These are phyloP conservation scores for Chrosomus eos DNA, from an alignment of 2,797 vertebrate species.

Conservation along the genomic window DNA sequence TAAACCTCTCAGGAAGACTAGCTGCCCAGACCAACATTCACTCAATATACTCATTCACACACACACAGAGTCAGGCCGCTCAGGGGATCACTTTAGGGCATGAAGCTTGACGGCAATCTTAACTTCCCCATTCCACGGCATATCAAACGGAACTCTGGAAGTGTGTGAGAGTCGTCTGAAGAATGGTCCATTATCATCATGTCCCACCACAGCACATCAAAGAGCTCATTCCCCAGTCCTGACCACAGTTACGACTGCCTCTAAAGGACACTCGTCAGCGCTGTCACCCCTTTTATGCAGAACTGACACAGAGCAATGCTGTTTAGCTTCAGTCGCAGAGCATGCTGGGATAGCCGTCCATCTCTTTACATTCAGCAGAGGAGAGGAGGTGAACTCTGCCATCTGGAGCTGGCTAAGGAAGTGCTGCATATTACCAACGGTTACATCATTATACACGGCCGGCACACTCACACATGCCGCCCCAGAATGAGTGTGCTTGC, in stretches of 20 bases:
- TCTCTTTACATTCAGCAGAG: not conserved
- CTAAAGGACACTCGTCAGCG: conserved; percentile 27
- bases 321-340: conserved; percentile 32
- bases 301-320: conserved; percentile 35
- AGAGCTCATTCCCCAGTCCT: conserved; percentile 41
- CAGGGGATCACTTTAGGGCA: conserved; percentile 24
- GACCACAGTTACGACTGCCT: conserved; percentile 4
- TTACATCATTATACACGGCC: conserved; percentile 42
- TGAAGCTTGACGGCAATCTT: conserved; percentile 45
- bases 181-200: conserved; percentile 39
- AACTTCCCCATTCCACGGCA: conserved; percentile 44
- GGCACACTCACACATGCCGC: not conserved
- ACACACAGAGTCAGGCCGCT: conserved; percentile 5
- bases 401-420: conserved; percentile 37
- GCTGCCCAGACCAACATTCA: conserved; percentile 9
- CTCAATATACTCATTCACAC: conserved; percentile 19
- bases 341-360: not conserved
- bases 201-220: conserved; percentile 46
- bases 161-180: conserved; percentile 26
- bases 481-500: conserved; percentile 21
- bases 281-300: conserved; percentile 41
- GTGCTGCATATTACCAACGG: conserved; percentile 40
- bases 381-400: conserved; percentile 33
- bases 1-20: conserved; percentile 33
- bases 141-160: conserved; percentile 40